Evolutionary conservation across 2,797 vertebrate genomes (phyloP).

Genomic region (Anniella stebbinsi): DNA sequence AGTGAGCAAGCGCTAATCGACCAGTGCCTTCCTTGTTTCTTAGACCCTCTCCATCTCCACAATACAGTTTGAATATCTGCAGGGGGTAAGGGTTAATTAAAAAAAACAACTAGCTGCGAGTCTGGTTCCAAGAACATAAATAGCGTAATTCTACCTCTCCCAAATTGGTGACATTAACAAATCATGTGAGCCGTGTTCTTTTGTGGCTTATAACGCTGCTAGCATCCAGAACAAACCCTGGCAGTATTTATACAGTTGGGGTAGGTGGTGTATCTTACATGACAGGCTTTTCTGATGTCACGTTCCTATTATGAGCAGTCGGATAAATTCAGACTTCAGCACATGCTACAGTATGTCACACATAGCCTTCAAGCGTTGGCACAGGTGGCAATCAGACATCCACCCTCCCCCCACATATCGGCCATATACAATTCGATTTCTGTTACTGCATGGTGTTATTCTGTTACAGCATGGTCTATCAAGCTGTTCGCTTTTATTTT

Average conservation of each 20-base stretch:
- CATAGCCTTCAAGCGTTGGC: fast-evolving
- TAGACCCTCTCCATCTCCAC: not conserved
- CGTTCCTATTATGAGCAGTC: slow-evolving; percentile 1
- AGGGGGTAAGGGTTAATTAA: not conserved
- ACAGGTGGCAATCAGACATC: too few species aligned
- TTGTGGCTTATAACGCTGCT: fast-evolving
- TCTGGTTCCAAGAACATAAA: slow-evolving; percentile 38
- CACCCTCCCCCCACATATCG: too few species aligned
- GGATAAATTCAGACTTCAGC: not conserved
- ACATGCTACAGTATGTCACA: not conserved
- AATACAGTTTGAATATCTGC: not conserved
- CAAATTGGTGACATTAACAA: slow-evolving; percentile 13
- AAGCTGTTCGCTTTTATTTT: too few species aligned
- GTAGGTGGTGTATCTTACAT: fast-evolving
- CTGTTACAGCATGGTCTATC: too few species aligned
- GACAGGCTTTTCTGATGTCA: not conserved
- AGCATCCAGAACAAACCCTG: fast-evolving
- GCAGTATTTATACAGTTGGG: not conserved
- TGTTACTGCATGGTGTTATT: too few species aligned
- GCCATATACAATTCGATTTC: too few species aligned
- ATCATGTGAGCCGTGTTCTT: slow-evolving; percentile 28
- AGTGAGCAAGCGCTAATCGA: not conserved
- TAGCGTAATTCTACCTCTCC: not conserved
- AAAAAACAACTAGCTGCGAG: not conserved
- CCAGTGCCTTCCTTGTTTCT: not conserved